Evolutionary conservation across 1,140 invertebrate genomes (phyloP).

Genomic region (Bombus waltoni): DNA sequence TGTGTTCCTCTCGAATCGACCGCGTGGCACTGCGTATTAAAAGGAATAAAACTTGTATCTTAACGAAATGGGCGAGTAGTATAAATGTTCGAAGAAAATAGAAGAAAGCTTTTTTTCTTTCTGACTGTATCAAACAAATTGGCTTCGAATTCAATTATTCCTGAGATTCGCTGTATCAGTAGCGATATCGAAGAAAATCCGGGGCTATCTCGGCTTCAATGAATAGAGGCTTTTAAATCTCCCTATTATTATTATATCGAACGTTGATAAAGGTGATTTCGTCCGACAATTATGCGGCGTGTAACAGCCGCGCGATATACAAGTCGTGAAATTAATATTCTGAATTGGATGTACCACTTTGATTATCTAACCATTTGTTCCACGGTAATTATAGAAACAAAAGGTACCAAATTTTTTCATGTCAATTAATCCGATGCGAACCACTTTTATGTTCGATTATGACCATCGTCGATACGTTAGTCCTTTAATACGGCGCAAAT

Average conservation of each 20-base stretch:
- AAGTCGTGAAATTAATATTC: background rate
- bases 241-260: background rate
- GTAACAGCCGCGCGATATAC: too few species aligned
- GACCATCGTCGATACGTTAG: constrained; percentile 43
- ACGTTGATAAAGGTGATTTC: background rate
- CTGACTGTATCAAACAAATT: constrained; percentile 20
- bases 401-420: background rate
- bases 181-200: constrained; percentile 7
- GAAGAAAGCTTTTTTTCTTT: constrained; percentile 1
- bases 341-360: background rate
- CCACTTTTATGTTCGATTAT: background rate
- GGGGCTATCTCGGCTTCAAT: background rate
- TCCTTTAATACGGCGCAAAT: constrained; percentile 49
- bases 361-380: too few species aligned
- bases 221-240: constrained; percentile 20
- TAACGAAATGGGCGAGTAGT: background rate
- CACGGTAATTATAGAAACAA: background rate
- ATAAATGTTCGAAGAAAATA: background rate
- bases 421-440: background rate
- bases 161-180: constrained; percentile 15
- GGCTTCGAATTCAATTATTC: constrained; percentile 22
- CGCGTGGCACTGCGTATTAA: background rate
- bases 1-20: too few species aligned
- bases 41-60: background rate
- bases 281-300: background rate